phyloP scores from a whole-genome alignment of 1,140 invertebrate species.

The Aphidius gifuensis region DNA sequence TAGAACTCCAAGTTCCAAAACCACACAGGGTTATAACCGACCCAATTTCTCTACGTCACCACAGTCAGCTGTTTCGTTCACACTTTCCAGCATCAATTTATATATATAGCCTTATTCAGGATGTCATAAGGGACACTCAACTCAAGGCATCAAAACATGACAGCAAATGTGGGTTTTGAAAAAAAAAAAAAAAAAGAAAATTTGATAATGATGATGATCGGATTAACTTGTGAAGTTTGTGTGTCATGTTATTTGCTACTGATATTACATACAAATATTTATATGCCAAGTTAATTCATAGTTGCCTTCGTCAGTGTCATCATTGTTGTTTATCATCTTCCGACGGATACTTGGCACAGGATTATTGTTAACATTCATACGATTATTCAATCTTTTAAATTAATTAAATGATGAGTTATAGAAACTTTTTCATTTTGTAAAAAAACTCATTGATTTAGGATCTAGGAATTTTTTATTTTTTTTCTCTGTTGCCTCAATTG shows the following conservation, averaged over 20 bases:
- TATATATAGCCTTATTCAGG: background rate
- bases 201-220: background rate
- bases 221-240: conserved; percentile 15
- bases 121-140: background rate
- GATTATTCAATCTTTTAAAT: no score
- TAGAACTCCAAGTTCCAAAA: conserved; percentile 46
- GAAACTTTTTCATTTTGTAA: no score
- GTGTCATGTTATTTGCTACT: conserved; percentile 3
- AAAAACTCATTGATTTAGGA: no score
- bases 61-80: conserved; percentile 42
- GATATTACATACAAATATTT: conserved; percentile 10
- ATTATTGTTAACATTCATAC: no score
- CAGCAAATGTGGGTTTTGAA: conserved; percentile 11
- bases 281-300: background rate
- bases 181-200: no score
- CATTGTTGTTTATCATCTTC: background rate
- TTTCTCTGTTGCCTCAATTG: no score
- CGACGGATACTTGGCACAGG: no score
- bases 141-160: background rate
- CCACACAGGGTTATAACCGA: conserved; percentile 39
- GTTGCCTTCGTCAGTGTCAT: background rate
- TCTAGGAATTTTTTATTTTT: no score
- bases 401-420: no score
- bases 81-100: background rate
- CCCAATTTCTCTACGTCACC: conserved; percentile 41